Evolutionary conservation across 2,888 invertebrate species (phyloP).

Genomic region (Cryptosula pallasiana): DNA sequence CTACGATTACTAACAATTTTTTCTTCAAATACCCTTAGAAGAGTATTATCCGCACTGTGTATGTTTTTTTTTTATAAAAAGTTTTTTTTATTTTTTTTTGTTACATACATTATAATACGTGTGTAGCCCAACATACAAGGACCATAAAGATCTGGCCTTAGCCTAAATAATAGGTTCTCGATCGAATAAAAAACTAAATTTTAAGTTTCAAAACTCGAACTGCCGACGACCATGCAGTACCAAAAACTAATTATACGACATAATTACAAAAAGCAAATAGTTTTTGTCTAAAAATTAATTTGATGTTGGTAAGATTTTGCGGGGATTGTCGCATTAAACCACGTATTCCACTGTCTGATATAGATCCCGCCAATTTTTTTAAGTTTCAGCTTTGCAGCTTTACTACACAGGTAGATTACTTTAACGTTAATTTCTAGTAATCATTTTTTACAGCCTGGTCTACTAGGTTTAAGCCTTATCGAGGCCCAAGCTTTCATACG

Average conservation of each 20-base stretch:
- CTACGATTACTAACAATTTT: slow-evolving; percentile 2
- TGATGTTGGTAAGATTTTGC: slow-evolving; percentile 1
- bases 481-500: not conserved
- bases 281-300: not conserved
- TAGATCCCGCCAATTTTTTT: too few species aligned
- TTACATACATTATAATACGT: not conserved
- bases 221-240: slow-evolving; percentile 13
- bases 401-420: not conserved
- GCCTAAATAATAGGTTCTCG: not conserved
- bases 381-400: not conserved
- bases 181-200: not conserved
- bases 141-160: not conserved
- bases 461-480: not conserved
- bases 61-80: not conserved
- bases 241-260: not conserved
- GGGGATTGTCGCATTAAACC: slow-evolving; percentile 16
- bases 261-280: too few species aligned
- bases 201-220: not conserved
- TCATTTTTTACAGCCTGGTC: not conserved
- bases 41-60: not conserved
- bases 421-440: not conserved
- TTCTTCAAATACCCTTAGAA: not conserved
- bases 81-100: not conserved
- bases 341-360: not conserved
- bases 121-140: slow-evolving; percentile 6